phyloP scores from a whole-genome alignment of 1,140 invertebrate species.

The Thrips palmi region DNA sequence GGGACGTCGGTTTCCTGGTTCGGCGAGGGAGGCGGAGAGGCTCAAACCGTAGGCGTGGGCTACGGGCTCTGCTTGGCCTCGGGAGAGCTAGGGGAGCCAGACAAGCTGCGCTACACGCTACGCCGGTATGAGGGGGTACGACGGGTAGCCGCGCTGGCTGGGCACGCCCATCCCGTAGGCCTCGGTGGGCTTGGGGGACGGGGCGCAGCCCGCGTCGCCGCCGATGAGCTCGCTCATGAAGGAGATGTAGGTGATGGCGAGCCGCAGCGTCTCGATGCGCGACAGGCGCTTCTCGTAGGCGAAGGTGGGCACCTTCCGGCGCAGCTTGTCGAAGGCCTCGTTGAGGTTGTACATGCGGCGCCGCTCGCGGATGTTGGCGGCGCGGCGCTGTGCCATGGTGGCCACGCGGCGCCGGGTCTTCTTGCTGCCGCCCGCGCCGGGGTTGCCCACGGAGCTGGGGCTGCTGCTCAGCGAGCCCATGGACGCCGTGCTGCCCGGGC shows the following conservation, averaged over 20 bases:
- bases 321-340: constrained; percentile 86
- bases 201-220: constrained; percentile 21
- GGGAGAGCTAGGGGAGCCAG: no score
- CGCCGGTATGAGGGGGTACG: constrained; percentile 11
- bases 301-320: constrained; percentile 92
- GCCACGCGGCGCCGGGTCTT: constrained; percentile 74
- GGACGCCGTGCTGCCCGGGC: no score
- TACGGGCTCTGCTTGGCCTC: no score
- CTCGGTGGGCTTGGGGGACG: constrained; percentile 11
- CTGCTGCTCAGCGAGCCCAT: constrained; percentile 1
- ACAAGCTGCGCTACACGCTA: no score
- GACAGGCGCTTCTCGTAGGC: constrained; percentile 96
- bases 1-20: no score
- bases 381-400: constrained; percentile 71
- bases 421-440: constrained; percentile 26
- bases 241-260: constrained; percentile 96
- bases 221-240: constrained; percentile 83
- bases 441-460: neutral
- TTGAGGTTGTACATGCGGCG: constrained; percentile 95
- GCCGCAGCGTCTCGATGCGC: constrained; percentile 87
- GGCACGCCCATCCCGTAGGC: neutral
- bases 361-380: constrained; percentile 87
- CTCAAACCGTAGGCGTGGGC: no score
- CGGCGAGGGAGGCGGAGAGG: no score
- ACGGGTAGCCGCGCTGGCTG: constrained; percentile 4